Percentiles rank a stretch among this genome's conserved stretches.
phyloP scores from a whole-genome alignment of 1,140 invertebrate species.

The Drosophila simulans region DNA sequence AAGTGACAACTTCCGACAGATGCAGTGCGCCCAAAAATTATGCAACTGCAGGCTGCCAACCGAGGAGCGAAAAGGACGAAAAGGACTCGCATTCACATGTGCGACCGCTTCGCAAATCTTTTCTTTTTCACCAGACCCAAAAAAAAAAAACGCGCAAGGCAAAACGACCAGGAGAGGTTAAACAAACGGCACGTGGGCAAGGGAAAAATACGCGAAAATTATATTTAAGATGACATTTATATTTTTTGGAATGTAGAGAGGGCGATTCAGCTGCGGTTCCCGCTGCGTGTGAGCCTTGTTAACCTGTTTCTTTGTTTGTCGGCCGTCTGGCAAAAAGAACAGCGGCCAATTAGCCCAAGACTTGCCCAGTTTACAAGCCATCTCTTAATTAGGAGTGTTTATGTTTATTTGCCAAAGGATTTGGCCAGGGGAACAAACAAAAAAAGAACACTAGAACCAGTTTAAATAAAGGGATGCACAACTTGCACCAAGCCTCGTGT shows the following conservation, averaged over 20 bases:
- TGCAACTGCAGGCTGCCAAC: constrained; percentile 51
- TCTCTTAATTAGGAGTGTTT: constrained; percentile 75
- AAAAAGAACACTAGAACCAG: constrained; percentile 3
- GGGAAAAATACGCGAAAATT: constrained; percentile 76
- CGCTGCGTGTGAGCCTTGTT: constrained; percentile 41
- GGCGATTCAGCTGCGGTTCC: constrained; percentile 55
- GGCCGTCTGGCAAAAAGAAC: constrained; percentile 64
- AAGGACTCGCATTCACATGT: constrained; percentile 48
- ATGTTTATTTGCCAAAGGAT: constrained; percentile 56
- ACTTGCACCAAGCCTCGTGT: constrained; percentile 41
- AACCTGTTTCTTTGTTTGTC: constrained; percentile 58
- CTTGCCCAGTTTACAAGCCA: constrained; percentile 22
- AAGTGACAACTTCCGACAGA: constrained; percentile 47
- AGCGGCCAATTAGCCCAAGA: constrained; percentile 70
- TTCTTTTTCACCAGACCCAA: constrained; percentile 39
- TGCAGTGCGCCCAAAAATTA: constrained; percentile 59
- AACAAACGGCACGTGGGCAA: constrained; percentile 56
- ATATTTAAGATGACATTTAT: constrained; percentile 83
- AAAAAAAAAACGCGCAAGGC: background rate
- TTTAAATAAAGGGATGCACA: constrained; percentile 14
- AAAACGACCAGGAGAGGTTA: background rate
- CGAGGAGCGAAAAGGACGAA: constrained; percentile 3
- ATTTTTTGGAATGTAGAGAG: constrained; percentile 12
- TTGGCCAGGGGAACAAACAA: constrained; percentile 4
- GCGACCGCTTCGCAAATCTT: constrained; percentile 73